Percentiles rank a stretch among this genome's conserved stretches.
These are phyloP conservation scores for Polydrusus cervinus DNA, from an alignment of 2,888 invertebrate species.

Conservation along the genomic window DNA sequence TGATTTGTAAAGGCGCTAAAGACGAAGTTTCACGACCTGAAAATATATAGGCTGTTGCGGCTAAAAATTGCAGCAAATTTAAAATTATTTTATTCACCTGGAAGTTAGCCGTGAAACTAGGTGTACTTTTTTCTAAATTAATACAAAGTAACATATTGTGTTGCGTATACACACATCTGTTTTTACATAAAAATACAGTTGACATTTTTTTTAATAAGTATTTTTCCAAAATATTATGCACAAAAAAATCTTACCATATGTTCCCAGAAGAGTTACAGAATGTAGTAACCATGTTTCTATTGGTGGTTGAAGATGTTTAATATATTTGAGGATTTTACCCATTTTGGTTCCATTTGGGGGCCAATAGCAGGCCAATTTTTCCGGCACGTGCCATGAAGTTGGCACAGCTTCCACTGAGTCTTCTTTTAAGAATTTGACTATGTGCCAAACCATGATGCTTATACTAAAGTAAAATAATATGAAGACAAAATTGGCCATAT, in stretches of 20 bases:
- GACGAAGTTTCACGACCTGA: too few relatives aligned
- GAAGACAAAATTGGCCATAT: background rate
- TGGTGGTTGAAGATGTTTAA: slow-evolving; percentile 7
- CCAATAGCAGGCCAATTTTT: slow-evolving; percentile 7
- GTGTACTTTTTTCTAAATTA: background rate
- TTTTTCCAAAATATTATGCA: background rate
- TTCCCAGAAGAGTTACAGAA: slow-evolving; percentile 24
- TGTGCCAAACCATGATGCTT: background rate
- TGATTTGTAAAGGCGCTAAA: too few relatives aligned
- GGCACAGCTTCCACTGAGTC: slow-evolving; percentile 20
- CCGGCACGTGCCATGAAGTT: slow-evolving; percentile 1
- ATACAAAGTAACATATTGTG: slow-evolving; percentile 2
- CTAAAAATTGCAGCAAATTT: too few relatives aligned
- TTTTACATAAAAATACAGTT: background rate
- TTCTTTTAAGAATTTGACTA: slow-evolving; percentile 1
- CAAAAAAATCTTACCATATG: slow-evolving; percentile 29
- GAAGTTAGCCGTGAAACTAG: too few relatives aligned
- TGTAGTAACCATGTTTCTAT: slow-evolving; percentile 5
- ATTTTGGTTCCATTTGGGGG: slow-evolving; percentile 13
- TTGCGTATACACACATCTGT: background rate
- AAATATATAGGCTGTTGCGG: background rate
- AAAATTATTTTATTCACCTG: too few relatives aligned
- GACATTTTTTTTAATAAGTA: background rate
- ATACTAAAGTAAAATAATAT: background rate
- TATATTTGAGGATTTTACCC: slow-evolving; percentile 16